A percentile compares a stretch with the other conserved stretches of the same genome.
phyloP scores from a whole-genome alignment of 2,113 vertebrate species.

The Sapajus apella region DNA sequence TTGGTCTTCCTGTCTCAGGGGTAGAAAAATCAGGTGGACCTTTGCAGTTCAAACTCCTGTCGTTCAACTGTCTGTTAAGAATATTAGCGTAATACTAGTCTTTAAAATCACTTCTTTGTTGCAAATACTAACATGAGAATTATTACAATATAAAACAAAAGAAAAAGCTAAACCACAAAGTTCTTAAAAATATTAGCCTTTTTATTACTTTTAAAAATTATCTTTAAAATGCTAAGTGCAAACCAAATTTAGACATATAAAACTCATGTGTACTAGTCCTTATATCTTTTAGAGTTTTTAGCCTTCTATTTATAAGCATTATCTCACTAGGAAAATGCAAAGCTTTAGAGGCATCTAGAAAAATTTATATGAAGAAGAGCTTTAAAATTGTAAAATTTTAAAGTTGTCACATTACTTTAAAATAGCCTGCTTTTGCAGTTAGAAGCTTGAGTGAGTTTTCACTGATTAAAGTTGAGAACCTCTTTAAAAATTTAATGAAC shows the following conservation, averaged over 20 bases:
- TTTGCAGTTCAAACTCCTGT: neutral
- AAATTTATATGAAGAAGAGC: slow-evolving; percentile 32
- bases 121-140: neutral
- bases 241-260: slow-evolving; percentile 12
- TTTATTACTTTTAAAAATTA: slow-evolving; percentile 35
- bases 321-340: slow-evolving; percentile 42
- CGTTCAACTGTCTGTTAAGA: neutral
- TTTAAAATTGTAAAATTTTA: slow-evolving; percentile 39
- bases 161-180: neutral
- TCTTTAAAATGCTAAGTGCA: slow-evolving; percentile 3
- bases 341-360: neutral
- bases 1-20: neutral
- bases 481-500: slow-evolving; percentile 68
- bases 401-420: slow-evolving; percentile 43
- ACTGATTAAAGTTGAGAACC: slow-evolving; percentile 64
- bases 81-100: neutral
- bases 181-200: neutral
- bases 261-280: slow-evolving; percentile 12
- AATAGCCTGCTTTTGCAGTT: slow-evolving; percentile 37
- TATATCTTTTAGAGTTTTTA: neutral
- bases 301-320: slow-evolving; percentile 23
- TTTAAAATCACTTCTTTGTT: slow-evolving; percentile 15
- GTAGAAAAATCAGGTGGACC: neutral
- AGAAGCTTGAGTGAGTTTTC: slow-evolving; percentile 55
- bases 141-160: slow-evolving; percentile 1